A percentile compares a stretch with the other conserved stretches of the same genome.
phyloP scores from a whole-genome alignment of 2,113 vertebrate genomes.

The Ptyas mucosa region DNA sequence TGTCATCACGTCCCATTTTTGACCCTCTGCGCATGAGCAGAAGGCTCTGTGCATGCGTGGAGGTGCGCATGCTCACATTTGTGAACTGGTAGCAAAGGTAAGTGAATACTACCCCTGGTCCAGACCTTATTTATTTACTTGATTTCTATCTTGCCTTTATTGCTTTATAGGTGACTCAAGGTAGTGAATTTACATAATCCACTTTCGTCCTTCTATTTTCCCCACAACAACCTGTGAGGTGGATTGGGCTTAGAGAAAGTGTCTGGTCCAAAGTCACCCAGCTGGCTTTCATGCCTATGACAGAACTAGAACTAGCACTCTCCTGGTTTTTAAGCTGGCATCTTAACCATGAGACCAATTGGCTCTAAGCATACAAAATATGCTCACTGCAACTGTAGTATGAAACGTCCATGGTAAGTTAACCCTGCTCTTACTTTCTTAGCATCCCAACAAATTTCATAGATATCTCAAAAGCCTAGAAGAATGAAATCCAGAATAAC shows the following conservation, averaged over 20 bases:
- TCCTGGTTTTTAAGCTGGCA: neutral
- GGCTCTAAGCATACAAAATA: neutral
- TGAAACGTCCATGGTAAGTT: neutral
- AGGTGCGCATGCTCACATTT: too few species aligned
- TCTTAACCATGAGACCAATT: neutral
- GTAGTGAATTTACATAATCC: neutral
- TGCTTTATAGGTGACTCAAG: neutral
- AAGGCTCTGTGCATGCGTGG: too few species aligned
- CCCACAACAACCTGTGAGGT: neutral
- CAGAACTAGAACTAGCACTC: neutral
- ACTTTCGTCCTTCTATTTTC: neutral
- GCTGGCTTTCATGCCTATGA: neutral
- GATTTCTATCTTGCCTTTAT: neutral
- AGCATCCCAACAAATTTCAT: neutral
- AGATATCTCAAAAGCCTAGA: neutral
- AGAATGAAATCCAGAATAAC: neutral
- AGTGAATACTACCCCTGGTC: neutral
- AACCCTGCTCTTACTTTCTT: neutral
- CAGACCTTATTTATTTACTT: neutral
- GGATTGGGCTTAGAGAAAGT: neutral
- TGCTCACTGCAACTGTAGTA: neutral
- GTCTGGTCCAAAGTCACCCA: neutral
- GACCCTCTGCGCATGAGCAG: too few species aligned
- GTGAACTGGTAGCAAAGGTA: too few species aligned
- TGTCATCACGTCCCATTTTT: too few species aligned